Evolutionary conservation across 2,113 vertebrate genomes (phyloP), one percentile per base, ranked within the genome.

Genomic region (Chaetura pelagica): DNA sequence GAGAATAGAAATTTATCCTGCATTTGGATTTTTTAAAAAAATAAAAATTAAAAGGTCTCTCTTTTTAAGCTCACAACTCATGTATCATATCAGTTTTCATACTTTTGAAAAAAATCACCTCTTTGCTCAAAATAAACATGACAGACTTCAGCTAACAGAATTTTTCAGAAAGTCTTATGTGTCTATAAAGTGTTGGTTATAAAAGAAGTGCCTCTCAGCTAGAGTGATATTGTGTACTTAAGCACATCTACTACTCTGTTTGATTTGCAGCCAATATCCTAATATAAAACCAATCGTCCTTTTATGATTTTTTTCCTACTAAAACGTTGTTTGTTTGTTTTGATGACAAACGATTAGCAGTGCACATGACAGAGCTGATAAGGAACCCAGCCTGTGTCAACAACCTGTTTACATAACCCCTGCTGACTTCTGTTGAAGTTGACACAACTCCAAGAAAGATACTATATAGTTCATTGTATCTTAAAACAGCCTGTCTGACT

Each of bases 241-340:
- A 94, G 89, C 15, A 51, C 49, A 78, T 93, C 71, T 49, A 48
- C 71, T 73, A 61, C 72, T 87, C 80, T 27, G 13, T 76, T 86
- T 92, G 75, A 97, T 93, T 86, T 76, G 61, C 48, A 94, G 91
- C 49, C 80, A 94, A 61, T 68, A 84, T 10, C 24, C 55, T 92
- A 54, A 91, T 57, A 81, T 24, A 74, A 92, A 96, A 15, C 49
- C 57, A 85, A 69, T n/a, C 4, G 4, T 23, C 38, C 67, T 87
- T 85, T 44, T 63, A 34, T 4, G 29, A 19, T 76, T 93, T 92
- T 61, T 54, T 42, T 80, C 79, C 80, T 49, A 63, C 46, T 34
- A 79, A 89, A 73, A 11, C 73, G 27, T 35, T 76, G 9, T 58
- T 89, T 75, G 29, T 35, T 81, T 87, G n/a, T 94, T 97, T 96